Percentiles rank a stretch among this genome's conserved stretches.
phyloP scores from a whole-genome alignment of 2,113 vertebrate genomes.

The Apteryx owenii region DNA sequence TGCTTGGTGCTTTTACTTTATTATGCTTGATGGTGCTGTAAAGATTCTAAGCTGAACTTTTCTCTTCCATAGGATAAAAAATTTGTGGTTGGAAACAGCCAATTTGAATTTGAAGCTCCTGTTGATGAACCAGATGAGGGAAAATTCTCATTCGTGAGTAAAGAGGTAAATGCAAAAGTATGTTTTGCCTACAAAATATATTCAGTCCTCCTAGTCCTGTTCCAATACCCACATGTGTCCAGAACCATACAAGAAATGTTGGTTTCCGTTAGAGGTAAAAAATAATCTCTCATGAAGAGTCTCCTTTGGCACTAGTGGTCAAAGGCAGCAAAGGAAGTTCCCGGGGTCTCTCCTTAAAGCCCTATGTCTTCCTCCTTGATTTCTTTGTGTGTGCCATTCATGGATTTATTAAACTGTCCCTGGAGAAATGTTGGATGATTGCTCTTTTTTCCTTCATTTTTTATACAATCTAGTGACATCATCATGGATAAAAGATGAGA shows the following conservation, averaged over 20 bases:
- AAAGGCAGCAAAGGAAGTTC: background rate
- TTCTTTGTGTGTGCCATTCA: background rate
- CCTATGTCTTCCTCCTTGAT: background rate
- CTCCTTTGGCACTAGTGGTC: background rate
- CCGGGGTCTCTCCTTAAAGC: background rate
- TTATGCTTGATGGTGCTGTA: background rate
- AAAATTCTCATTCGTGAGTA: constrained; percentile 71
- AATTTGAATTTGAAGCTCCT: constrained; percentile 60
- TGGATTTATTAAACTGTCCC: background rate
- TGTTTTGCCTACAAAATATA: background rate
- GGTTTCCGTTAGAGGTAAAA: background rate
- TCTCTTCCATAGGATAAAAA: constrained; percentile 43
- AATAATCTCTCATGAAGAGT: background rate
- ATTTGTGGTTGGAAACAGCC: constrained; percentile 72
- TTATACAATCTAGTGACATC: background rate
- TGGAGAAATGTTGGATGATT: background rate
- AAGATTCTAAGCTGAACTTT: constrained; percentile 32
- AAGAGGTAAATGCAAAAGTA: constrained; percentile 69
- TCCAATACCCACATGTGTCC: background rate
- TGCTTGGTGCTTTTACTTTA: background rate
- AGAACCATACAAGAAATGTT: background rate
- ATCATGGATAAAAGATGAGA: background rate
- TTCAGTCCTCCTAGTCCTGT: background rate
- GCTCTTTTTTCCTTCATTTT: background rate
- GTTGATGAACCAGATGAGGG: constrained; percentile 53